Percentiles rank a stretch among this genome's conserved stretches.
Conservation (phyloP, 2,797 vertebrate species). For the Gymnodraco acuticeps region DNA sequence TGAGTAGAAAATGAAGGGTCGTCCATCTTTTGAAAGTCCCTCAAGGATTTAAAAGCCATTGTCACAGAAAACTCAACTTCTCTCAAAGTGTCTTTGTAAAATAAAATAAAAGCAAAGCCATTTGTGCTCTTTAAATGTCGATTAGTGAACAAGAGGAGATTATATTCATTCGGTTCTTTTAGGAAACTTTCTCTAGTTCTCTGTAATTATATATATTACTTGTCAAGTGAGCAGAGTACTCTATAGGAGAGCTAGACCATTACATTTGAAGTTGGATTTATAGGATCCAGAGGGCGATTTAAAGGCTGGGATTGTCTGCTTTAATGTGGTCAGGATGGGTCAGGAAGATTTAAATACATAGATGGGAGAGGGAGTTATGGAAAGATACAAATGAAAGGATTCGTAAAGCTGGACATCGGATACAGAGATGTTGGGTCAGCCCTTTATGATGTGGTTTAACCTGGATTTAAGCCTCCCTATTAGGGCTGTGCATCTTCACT, state of each 20-base stretch:
- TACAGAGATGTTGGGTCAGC: not conserved
- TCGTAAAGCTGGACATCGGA: not conserved
- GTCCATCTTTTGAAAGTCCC: not conserved
- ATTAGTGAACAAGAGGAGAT: conserved; percentile 20
- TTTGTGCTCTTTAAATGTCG: conserved; percentile 42
- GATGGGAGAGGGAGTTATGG: not conserved
- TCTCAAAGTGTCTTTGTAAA: not conserved
- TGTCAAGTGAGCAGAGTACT: not conserved
- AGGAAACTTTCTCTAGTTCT: conserved; percentile 2
- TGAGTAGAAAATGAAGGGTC: not conserved
- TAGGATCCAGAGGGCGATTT: conserved; percentile 15
- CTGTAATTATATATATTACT: conserved; percentile 15
- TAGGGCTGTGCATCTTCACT: too few relatives aligned
- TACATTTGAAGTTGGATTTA: conserved; percentile 18
- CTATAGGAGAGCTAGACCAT: not conserved
- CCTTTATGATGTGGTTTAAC: not conserved
- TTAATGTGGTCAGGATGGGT: not conserved
- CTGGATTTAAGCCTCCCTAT: not conserved
- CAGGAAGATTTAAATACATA: conserved; percentile 10
- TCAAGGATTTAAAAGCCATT: not conserved
- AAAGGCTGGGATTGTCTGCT: not conserved
- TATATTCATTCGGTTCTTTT: not conserved
- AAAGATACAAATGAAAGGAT: not conserved
- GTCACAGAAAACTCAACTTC: not conserved
- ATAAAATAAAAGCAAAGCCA: too few relatives aligned